A percentile compares a stretch with the other conserved stretches of the same genome.
phyloP scores from a whole-genome alignment of 2,888 invertebrate species.

The Mythimna pallens region DNA sequence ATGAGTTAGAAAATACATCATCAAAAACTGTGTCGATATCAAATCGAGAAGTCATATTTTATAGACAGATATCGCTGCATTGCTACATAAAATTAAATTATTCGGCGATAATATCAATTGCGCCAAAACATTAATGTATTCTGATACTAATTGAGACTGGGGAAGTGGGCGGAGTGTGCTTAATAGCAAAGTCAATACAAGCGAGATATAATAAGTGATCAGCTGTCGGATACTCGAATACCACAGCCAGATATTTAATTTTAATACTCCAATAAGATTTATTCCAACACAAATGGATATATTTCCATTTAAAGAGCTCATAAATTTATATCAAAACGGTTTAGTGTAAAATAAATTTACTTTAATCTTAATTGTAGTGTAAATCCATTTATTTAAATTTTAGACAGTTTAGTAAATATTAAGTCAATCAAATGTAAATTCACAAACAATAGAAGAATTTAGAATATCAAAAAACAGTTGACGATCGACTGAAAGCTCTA shows the following conservation, averaged over 20 bases:
- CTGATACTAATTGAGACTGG: constrained; percentile 53
- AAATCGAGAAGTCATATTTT: background rate
- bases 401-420: background rate
- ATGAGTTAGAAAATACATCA: background rate
- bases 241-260: constrained; percentile 35
- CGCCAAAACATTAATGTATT: constrained; percentile 53
- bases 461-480: background rate
- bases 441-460: background rate
- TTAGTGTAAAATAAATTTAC: constrained; percentile 28
- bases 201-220: constrained; percentile 48
- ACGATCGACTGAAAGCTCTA: background rate
- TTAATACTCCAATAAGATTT: constrained; percentile 46
- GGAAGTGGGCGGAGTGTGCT: constrained; percentile 34
- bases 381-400: constrained; percentile 14
- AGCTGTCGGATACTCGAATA: constrained; percentile 44
- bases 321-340: constrained; percentile 49
- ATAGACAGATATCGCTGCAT: background rate
- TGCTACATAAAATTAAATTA: constrained; percentile 23
- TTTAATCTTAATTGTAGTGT: constrained; percentile 27
- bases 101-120: constrained; percentile 53
- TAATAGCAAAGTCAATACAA: constrained; percentile 48
- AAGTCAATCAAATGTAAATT: background rate
- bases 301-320: constrained; percentile 46
- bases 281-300: constrained; percentile 37
- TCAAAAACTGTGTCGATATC: background rate